Conservation (phyloP, 2,888 invertebrate genomes). For the Microdon myrmicae region DNA sequence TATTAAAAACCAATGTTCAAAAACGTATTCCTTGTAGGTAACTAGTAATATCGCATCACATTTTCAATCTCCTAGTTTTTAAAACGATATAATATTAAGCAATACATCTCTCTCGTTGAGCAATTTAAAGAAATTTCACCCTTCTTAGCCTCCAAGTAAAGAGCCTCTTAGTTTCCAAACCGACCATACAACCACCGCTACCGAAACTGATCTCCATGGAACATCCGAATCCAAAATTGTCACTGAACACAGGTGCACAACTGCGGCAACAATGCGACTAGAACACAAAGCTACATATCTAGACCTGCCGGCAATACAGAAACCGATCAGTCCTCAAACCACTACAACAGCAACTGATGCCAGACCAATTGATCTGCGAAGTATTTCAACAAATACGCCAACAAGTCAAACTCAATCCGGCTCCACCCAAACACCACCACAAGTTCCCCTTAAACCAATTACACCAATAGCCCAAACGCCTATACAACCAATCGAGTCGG, state of each 20-base stretch:
- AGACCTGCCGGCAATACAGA: constrained; percentile 61
- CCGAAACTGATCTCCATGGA: constrained; percentile 64
- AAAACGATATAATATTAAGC: no score
- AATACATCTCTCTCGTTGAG: no score
- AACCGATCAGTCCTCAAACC: constrained; percentile 56
- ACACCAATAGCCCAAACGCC: constrained; percentile 48
- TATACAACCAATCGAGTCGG: constrained; percentile 65
- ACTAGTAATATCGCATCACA: no score
- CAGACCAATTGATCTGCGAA: constrained; percentile 22
- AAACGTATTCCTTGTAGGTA: no score
- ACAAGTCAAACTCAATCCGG: constrained; percentile 54
- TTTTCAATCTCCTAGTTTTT: no score
- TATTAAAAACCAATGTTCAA: no score
- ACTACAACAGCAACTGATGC: constrained; percentile 34
- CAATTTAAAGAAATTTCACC: background rate
- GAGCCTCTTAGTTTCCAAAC: constrained; percentile 62
- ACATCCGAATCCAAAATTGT: constrained; percentile 66
- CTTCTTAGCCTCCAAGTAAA: constrained; percentile 56
- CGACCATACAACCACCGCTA: constrained; percentile 59
- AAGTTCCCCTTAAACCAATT: constrained; percentile 61
- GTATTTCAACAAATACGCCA: constrained; percentile 55
- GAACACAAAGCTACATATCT: constrained; percentile 65
- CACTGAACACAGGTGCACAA: constrained; percentile 67
- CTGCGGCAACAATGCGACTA: constrained; percentile 67
- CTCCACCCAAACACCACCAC: constrained; percentile 59